phyloP scores from a whole-genome alignment of 2,888 invertebrate species.

The Noctua janthe region DNA sequence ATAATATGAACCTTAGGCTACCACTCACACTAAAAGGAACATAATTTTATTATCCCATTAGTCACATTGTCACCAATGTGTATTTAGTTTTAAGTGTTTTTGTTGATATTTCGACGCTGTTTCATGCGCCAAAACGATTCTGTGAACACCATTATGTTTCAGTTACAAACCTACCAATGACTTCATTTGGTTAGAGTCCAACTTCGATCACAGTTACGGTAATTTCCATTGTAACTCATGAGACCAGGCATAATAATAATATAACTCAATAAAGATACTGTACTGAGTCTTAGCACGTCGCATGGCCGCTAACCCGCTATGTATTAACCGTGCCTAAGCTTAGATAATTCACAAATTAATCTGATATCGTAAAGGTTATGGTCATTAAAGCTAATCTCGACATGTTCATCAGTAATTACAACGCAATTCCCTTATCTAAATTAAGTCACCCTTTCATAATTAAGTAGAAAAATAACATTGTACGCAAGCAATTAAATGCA shows the following conservation, averaged over 20 bases:
- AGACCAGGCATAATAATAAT: too few relatives aligned
- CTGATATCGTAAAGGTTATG: neutral
- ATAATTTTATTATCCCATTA: neutral
- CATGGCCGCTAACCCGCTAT: neutral
- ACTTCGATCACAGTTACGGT: neutral
- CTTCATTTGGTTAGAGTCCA: neutral
- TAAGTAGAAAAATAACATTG: neutral
- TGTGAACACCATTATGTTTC: neutral
- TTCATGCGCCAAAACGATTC: neutral
- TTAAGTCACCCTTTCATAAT: slow-evolving; percentile 22
- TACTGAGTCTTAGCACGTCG: neutral
- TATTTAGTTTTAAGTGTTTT: neutral
- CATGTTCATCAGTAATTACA: slow-evolving; percentile 23
- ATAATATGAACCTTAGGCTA: neutral
- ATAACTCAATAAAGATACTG: neutral
- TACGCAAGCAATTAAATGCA: neutral
- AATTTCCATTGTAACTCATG: neutral
- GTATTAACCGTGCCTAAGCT: neutral
- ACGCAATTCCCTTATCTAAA: slow-evolving; percentile 32
- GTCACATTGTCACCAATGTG: neutral
- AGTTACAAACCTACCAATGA: neutral
- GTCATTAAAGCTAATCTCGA: slow-evolving; percentile 11
- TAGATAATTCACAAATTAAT: neutral
- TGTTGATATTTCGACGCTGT: neutral
- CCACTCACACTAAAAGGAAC: neutral